These are phyloP conservation scores for Dryas iulia DNA, from an alignment of 1,140 invertebrate genomes.

Conservation along the genomic window DNA sequence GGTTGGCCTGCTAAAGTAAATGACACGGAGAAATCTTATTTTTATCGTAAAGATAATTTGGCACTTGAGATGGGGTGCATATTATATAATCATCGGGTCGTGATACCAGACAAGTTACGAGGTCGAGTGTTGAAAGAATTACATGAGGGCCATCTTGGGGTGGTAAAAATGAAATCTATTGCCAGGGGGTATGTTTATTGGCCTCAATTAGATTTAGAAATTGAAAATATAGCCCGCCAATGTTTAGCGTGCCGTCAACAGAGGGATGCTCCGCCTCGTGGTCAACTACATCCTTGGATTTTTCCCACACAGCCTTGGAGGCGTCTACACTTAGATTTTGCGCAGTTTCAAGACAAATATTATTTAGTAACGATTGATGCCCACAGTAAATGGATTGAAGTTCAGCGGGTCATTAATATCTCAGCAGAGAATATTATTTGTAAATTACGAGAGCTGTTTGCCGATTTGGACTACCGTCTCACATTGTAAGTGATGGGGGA, in stretches of 20 bases:
- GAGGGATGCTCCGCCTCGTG: slow-evolving; percentile 39
- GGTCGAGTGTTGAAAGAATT: not conserved
- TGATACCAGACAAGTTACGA: not conserved
- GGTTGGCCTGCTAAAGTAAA: not conserved
- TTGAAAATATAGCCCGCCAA: no score
- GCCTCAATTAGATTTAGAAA: not conserved
- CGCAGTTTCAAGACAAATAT: no score
- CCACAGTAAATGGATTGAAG: not conserved
- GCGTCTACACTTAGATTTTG: slow-evolving; percentile 46
- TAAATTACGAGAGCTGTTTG: no score
- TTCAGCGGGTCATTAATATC: not conserved
- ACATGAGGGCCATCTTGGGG: not conserved
- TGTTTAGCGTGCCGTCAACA: not conserved
- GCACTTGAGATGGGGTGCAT: not conserved
- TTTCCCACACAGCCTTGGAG: slow-evolving; percentile 44
- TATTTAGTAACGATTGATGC: not conserved
- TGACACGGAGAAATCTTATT: not conserved
- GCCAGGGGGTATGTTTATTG: not conserved
- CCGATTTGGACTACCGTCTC: no score
- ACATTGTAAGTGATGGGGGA: no score
- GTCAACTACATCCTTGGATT: slow-evolving; percentile 43
- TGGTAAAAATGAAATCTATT: not conserved
- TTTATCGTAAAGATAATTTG: not conserved
- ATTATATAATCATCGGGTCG: not conserved
- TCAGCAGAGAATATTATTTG: not conserved